phyloP scores from a whole-genome alignment of 1,140 invertebrate species.

The Liolophura sinensis region DNA sequence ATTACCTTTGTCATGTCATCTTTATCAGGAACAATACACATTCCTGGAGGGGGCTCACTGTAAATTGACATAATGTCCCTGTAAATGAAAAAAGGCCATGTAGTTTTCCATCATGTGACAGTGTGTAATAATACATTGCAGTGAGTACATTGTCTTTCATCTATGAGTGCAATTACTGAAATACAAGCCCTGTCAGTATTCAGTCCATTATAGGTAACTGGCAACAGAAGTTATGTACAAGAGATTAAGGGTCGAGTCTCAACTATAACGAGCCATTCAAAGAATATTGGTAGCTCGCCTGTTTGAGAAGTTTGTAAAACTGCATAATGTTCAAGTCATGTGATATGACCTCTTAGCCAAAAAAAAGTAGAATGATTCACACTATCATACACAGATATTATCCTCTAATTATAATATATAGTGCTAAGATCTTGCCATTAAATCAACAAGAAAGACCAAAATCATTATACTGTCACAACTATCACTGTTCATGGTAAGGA shows the following conservation, averaged over 20 bases:
- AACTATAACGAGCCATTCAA: no score
- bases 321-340: no score
- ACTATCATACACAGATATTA: no score
- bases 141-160: background rate
- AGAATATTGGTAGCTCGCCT: no score
- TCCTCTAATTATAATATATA: no score
- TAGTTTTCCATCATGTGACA: background rate
- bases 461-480: no score
- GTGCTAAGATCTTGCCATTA: no score
- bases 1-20: conserved; percentile 61
- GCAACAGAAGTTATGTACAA: background rate
- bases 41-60: conserved; percentile 64
- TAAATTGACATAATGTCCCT: conserved; percentile 66
- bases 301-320: no score
- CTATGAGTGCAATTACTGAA: background rate
- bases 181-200: background rate
- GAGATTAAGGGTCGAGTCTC: background rate
- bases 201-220: background rate
- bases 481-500: no score
- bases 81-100: conserved; percentile 32
- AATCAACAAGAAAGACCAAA: no score
- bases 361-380: no score
- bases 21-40: conserved; percentile 66
- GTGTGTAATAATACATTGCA: background rate
- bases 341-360: no score